Evolutionary conservation across 2,888 invertebrate species (phyloP).

Genomic region (Notodonta dromedarius): DNA sequence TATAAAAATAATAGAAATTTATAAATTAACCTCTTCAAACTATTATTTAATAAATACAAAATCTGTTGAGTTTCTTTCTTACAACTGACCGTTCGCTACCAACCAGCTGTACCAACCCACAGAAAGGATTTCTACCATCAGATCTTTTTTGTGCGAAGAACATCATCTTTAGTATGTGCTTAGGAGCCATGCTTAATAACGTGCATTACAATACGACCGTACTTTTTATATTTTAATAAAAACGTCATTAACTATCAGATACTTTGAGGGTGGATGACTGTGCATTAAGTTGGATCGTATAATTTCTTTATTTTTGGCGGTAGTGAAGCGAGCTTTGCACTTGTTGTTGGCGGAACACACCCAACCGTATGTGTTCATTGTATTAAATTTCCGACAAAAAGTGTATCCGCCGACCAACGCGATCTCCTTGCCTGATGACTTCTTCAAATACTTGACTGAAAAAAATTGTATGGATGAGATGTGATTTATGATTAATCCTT

Average conservation of each 20-base stretch:
- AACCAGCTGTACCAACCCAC: too few species aligned
- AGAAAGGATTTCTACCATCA: too few species aligned
- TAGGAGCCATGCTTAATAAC: too few species aligned
- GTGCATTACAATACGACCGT: too few species aligned
- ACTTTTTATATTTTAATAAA: slow-evolving; percentile 3
- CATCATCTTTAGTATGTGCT: too few species aligned
- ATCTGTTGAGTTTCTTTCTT: too few species aligned
- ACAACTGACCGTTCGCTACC: too few species aligned
- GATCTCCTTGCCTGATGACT: not conserved
- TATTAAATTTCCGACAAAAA: not conserved
- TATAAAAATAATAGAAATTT: too few species aligned
- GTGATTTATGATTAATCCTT: too few species aligned
- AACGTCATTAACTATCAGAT: not conserved
- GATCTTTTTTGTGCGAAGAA: too few species aligned
- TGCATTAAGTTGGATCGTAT: not conserved
- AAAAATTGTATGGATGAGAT: not conserved
- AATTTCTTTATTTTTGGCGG: not conserved
- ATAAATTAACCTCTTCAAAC: too few species aligned
- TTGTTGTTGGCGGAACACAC: not conserved
- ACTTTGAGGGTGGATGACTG: not conserved
- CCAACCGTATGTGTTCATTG: not conserved
- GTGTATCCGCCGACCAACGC: not conserved
- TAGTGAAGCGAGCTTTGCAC: not conserved
- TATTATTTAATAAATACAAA: too few species aligned
- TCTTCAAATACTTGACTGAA: not conserved